phyloP scores from a whole-genome alignment of 2,113 vertebrate species.

The Equus quagga region DNA sequence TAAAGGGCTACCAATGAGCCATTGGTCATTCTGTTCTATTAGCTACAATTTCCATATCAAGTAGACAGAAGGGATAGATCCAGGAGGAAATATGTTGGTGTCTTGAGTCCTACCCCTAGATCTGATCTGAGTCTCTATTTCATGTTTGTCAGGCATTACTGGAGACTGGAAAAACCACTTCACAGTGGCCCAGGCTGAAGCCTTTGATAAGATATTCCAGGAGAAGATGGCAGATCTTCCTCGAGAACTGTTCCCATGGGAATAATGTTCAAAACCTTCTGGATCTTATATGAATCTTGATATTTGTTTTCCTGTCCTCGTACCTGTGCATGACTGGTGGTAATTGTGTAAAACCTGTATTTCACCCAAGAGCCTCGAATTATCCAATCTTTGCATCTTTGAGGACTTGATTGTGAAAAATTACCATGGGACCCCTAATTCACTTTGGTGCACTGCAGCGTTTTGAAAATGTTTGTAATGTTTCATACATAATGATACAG shows the following conservation, averaged over 20 bases:
- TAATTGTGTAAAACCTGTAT: background rate
- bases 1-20: background rate
- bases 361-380: background rate
- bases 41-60: background rate
- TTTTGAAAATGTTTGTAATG: background rate
- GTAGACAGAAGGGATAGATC: background rate
- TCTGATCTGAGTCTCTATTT: background rate
- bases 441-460: background rate
- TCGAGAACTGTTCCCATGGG: conserved; percentile 83
- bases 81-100: background rate
- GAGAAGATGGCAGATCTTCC: conserved; percentile 85
- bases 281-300: fast-evolving
- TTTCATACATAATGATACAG: background rate
- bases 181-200: conserved; percentile 83
- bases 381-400: background rate
- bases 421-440: background rate
- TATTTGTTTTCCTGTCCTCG: background rate
- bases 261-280: conserved; percentile 10
- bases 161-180: conserved; percentile 92
- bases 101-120: fast-evolving
- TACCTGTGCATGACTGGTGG: fast-evolving
- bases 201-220: conserved; percentile 83
- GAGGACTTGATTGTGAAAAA: background rate
- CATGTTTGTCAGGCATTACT: conserved; percentile 80
- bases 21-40: background rate